Evolutionary conservation across 2,888 invertebrate species (phyloP).

Genomic region (Theodoxus fluviatilis): DNA sequence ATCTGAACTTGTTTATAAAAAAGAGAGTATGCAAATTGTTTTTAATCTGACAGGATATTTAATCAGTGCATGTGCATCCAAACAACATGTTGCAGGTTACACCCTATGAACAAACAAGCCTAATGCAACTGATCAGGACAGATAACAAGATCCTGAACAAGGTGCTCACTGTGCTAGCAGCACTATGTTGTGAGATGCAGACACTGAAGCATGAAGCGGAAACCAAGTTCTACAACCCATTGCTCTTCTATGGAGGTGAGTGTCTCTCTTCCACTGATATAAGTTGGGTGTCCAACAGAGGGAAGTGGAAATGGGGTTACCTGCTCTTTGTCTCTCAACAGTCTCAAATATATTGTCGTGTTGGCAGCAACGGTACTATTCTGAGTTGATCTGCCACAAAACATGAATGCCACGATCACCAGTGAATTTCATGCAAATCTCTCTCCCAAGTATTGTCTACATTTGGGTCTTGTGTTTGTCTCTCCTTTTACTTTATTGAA

Average conservation of each 20-base stretch:
- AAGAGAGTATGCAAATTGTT: neutral
- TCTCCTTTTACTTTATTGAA: too few relatives aligned
- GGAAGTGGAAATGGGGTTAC: neutral
- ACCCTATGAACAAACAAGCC: slow-evolving; percentile 73
- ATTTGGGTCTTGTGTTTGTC: neutral
- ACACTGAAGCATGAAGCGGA: slow-evolving; percentile 75
- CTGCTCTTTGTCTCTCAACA: neutral
- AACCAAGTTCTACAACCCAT: slow-evolving; percentile 70
- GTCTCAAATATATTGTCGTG: neutral
- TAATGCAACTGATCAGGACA: slow-evolving; percentile 78
- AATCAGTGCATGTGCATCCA: neutral
- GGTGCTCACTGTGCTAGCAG: slow-evolving; percentile 79
- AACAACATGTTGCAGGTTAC: slow-evolving; percentile 62
- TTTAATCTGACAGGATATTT: neutral
- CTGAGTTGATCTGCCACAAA: too few relatives aligned
- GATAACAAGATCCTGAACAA: slow-evolving; percentile 79
- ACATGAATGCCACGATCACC: too few relatives aligned
- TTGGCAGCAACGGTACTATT: too few relatives aligned
- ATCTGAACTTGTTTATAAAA: neutral
- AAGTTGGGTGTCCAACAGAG: neutral
- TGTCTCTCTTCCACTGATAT: slow-evolving; percentile 59
- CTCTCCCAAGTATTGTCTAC: neutral
- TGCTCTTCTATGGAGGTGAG: slow-evolving; percentile 77
- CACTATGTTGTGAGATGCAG: slow-evolving; percentile 80
- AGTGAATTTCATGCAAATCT: too few relatives aligned